Evolutionary conservation across 2,113 vertebrate genomes (phyloP), one percentile per base, ranked within the genome.

Genomic region (Phalacrocorax brasilianus): DNA sequence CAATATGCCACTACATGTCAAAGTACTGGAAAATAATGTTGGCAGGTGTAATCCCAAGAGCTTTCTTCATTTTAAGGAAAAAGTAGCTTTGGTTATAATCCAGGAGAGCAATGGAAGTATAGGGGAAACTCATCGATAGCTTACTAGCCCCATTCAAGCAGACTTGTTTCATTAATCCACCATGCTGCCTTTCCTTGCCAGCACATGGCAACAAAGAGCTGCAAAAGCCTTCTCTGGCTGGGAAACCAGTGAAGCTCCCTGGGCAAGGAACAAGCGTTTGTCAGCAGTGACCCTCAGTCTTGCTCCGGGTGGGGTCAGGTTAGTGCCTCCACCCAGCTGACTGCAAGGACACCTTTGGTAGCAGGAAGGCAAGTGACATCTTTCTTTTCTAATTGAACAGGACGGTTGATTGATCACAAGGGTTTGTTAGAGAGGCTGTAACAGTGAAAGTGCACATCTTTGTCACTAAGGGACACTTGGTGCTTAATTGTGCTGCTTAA

Each of bases 321-420:
- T 66, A 56, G n/a, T 59, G 30, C 33, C 61, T 52, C 26, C 52
- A 11, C 16, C 71, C 45, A 11, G 14, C 75, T 58, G 70, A 73
- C 67, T 56, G 73, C 84, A 95, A 97, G 94, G 89, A 85, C 93
- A 95, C 75, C 76, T 94, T 85, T 16, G 75, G 74, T 58, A 85
- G 63, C 92, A 47, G 62, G 18, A 65, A 94, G 53, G 77, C 79
- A 68, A 75, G 45, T 91, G 94, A 93, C 89, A 71, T 49, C 91
- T 97, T 94, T 96, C 95, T 93, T 84, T 95, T 94, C 79, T 97
- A 95, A 97, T 95, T 93, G 93, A 97, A 90, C 38, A 85, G 80
- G 95, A 97, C 89, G 95, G 83, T 74, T 96, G 95, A 96, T 79
- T 93, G 97, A 97, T 97, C 94, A 88, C 63, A 55, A 45, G 52